phyloP scores from a whole-genome alignment of 2,888 invertebrate genomes.

The Sabellastarte sp. region DNA sequence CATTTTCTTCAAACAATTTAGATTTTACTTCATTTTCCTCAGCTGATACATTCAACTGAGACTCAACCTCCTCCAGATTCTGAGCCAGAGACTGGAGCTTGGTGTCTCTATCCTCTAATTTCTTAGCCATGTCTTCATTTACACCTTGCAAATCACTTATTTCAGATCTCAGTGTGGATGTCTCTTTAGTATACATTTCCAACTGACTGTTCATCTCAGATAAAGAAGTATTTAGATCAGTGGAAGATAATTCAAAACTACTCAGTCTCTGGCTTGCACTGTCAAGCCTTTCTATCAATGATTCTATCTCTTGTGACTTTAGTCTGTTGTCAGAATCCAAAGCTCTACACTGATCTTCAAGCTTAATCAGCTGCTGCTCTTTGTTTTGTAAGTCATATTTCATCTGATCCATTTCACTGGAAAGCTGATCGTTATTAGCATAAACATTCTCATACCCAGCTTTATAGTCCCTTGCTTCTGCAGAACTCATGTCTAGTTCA shows the following conservation, averaged over 20 bases:
- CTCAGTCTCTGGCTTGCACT: background rate
- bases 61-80: conserved; percentile 10
- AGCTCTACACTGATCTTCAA: background rate
- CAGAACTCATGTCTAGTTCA: background rate
- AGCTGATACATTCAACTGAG: conserved; percentile 2
- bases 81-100: conserved; percentile 12
- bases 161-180: too few species aligned
- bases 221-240: too few species aligned
- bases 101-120: conserved; percentile 9
- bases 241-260: too few species aligned
- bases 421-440: background rate
- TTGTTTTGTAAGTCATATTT: background rate
- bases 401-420: background rate
- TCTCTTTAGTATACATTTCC: too few species aligned
- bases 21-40: conserved; percentile 1
- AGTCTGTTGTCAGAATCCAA: background rate
- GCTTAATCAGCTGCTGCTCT: background rate
- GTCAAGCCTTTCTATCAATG: background rate
- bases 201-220: too few species aligned
- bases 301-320: background rate
- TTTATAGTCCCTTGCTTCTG: background rate
- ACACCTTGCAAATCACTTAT: too few species aligned
- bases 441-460: background rate
- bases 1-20: background rate
- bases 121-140: background rate